These are phyloP conservation scores for Microplitis demolitor DNA, from an alignment of 1,140 invertebrate species.

Conservation along the genomic window DNA sequence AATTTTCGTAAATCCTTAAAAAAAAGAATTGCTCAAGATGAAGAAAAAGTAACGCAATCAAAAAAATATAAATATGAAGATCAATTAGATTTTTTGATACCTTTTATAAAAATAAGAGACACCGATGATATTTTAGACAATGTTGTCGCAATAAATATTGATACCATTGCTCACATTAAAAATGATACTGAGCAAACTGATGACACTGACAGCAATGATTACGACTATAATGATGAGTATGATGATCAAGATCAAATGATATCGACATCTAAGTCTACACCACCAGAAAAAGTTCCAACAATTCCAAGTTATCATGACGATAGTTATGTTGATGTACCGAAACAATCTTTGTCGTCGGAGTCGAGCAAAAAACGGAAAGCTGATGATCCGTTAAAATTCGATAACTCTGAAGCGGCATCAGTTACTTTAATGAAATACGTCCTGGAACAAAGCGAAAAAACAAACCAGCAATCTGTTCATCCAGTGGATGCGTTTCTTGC, in stretches of 20 bases:
- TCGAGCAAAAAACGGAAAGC: not conserved
- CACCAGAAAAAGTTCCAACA: too few relatives aligned
- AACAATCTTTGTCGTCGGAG: not conserved
- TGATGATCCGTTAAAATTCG: not conserved
- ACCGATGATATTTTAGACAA: not conserved
- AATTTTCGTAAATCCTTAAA: not conserved
- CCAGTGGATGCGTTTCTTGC: not conserved
- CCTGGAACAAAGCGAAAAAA: not conserved
- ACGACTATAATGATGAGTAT: too few relatives aligned
- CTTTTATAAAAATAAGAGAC: not conserved
- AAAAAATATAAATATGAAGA: not conserved
- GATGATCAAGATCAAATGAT: too few relatives aligned
- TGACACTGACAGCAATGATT: too few relatives aligned
- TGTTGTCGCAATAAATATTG: not conserved
- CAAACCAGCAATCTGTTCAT: not conserved
- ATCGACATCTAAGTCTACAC: too few relatives aligned
- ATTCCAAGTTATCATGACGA: too few relatives aligned
- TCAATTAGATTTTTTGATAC: not conserved
- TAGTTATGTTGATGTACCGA: too few relatives aligned
- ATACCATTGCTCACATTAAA: not conserved
- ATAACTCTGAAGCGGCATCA: not conserved
- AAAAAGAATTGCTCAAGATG: not conserved
- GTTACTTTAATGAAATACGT: not conserved
- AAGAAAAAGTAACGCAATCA: not conserved
- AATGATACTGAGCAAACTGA: too few relatives aligned